Conservation (phyloP, 2,888 invertebrate species). For the Calameuta idolon region DNA sequence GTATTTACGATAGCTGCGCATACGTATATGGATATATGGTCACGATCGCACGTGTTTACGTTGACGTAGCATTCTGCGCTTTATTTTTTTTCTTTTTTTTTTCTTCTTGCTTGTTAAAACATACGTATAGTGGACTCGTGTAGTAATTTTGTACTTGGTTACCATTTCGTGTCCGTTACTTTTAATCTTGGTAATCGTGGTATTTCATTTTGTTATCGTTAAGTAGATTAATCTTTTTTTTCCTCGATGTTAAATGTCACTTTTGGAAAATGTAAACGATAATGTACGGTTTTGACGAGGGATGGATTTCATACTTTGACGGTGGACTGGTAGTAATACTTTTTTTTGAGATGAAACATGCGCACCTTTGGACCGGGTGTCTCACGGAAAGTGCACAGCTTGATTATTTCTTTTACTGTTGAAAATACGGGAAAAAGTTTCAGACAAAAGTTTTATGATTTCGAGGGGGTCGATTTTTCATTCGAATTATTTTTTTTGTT, state of each 20-base stretch:
- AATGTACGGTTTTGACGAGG: not conserved
- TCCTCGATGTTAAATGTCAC: not conserved
- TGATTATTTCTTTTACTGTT: too few relatives aligned
- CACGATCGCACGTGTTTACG: not conserved
- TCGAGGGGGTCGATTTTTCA: too few relatives aligned
- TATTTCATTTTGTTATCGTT: not conserved
- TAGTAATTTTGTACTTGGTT: not conserved
- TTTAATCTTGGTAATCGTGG: not conserved
- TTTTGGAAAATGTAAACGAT: not conserved
- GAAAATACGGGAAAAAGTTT: too few relatives aligned
- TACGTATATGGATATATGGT: not conserved
- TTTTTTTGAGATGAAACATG: not conserved
- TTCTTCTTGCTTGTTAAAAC: not conserved
- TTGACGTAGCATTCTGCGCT: not conserved
- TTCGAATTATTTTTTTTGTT: too few relatives aligned
- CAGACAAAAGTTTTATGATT: too few relatives aligned
- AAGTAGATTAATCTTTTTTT: not conserved
- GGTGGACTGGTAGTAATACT: not conserved
- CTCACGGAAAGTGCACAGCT: too few relatives aligned
- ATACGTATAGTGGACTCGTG: not conserved
- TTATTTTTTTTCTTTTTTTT: not conserved
- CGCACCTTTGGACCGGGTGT: too few relatives aligned
- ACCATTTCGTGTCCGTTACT: not conserved
- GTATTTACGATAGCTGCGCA: not conserved
- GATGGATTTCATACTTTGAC: not conserved